phyloP scores from a whole-genome alignment of 2,113 vertebrate species.

The Aphelocoma coerulescens region DNA sequence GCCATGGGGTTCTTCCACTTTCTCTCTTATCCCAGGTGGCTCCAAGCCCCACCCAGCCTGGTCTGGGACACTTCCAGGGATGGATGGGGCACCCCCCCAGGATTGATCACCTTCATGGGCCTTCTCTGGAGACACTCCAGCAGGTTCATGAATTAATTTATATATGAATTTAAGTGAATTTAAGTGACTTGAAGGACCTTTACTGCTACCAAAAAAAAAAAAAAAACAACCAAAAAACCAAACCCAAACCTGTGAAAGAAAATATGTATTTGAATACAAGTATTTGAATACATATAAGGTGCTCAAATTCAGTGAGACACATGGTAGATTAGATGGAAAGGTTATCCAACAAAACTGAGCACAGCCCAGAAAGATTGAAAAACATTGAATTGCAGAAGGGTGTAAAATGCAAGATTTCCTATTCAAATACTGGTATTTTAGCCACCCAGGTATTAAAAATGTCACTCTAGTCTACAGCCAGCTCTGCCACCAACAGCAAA shows the following conservation, averaged over 20 bases:
- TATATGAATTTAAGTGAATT: background rate
- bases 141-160: background rate
- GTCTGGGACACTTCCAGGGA: background rate
- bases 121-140: background rate
- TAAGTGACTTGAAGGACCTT: background rate
- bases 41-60: background rate
- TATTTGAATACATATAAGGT: background rate
- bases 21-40: background rate
- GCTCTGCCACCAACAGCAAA: background rate
- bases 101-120: too few species aligned
- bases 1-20: background rate
- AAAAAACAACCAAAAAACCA: background rate
- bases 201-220: background rate
- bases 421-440: background rate
- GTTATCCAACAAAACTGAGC: background rate
- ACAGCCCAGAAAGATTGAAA: background rate
- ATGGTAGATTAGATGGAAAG: background rate
- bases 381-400: background rate
- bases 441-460: background rate
- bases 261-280: background rate
- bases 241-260: background rate
- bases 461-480: background rate
- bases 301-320: background rate
- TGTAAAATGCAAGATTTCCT: background rate
- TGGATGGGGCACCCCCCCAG: background rate